phyloP scores from a whole-genome alignment of 2,113 vertebrate genomes.

The rabbit (Oryctolagus cuniculus) region DNA sequence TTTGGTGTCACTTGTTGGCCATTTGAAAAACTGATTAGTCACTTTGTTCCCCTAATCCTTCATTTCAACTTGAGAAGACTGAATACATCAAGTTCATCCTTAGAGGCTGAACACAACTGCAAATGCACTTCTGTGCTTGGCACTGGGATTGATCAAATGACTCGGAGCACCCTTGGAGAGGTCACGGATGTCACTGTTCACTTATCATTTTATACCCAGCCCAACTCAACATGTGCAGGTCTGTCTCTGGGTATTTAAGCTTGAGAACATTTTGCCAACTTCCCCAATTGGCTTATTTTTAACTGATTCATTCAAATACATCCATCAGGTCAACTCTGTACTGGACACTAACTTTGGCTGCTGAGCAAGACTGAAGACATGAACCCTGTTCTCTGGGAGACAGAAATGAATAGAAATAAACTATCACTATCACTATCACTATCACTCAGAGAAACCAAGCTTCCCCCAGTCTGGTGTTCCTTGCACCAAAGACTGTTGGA shows the following conservation, averaged over 20 bases:
- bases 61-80: not conserved
- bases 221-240: not conserved
- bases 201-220: not conserved
- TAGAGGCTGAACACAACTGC: not conserved
- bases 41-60: slow-evolving; percentile 43
- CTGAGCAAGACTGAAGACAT: not conserved
- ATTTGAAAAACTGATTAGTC: slow-evolving; percentile 64
- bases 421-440: too few species aligned
- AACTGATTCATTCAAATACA: not conserved
- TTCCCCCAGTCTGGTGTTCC: not conserved
- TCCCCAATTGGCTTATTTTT: not conserved
- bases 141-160: not conserved
- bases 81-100: not conserved
- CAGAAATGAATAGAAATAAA: not conserved
- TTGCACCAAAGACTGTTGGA: not conserved
- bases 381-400: not conserved
- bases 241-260: not conserved
- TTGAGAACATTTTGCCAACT: not conserved
- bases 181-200: fast-evolving
- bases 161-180: not conserved
- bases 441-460: not conserved
- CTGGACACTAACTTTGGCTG: too few species aligned
- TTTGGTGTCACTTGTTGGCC: slow-evolving; percentile 37
- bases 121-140: not conserved
- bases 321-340: not conserved